Conservation (phyloP, 2,113 vertebrate genomes). For the Hassar affinis region DNA sequence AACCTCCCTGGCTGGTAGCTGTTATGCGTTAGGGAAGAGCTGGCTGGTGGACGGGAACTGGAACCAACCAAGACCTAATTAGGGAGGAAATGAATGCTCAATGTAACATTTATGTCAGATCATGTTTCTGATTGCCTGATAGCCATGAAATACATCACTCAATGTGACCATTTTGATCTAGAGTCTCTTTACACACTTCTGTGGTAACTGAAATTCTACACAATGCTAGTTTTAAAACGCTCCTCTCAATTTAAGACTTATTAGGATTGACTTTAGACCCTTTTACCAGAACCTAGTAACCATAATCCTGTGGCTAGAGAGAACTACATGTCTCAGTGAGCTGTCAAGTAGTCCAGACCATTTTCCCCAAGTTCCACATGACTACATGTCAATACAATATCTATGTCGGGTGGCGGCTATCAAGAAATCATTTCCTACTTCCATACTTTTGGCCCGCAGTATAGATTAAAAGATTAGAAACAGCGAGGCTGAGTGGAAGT, state of each 20-base stretch:
- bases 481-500: constrained; percentile 21
- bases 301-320: background rate
- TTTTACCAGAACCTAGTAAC: background rate
- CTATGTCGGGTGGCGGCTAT: background rate
- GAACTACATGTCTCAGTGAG: background rate
- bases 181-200: background rate
- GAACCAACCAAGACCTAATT: background rate
- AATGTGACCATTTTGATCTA: background rate
- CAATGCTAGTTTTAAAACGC: background rate
- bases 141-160: background rate
- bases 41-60: background rate
- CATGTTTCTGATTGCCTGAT: background rate
- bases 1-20: background rate
- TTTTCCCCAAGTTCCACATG: constrained; percentile 3
- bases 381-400: background rate
- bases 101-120: background rate
- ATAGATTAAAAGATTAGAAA: constrained; percentile 13
- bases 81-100: background rate
- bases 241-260: background rate
- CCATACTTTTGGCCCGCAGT: background rate
- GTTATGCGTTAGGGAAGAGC: background rate
- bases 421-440: background rate
- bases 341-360: background rate
- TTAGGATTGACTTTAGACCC: background rate
- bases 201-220: background rate